phyloP scores from a whole-genome alignment of 2,888 invertebrate species.

The Bellardia bayeri region DNA sequence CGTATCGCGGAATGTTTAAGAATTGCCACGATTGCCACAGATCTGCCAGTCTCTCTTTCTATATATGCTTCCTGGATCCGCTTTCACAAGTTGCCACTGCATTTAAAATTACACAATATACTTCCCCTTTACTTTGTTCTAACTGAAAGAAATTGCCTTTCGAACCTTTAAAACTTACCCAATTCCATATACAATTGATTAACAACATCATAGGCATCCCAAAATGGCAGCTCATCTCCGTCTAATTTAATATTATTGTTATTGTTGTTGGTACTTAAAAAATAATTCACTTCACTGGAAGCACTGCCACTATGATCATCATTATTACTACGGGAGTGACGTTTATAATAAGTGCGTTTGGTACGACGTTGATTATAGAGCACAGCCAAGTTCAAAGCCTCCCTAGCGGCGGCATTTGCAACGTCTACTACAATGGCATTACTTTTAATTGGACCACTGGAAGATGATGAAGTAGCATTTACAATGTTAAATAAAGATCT shows the following conservation, averaged over 20 bases:
- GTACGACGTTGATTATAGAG: conserved; percentile 81
- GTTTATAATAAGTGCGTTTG: conserved; percentile 78
- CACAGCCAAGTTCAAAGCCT: conserved; percentile 79
- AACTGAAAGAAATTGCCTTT: too few species aligned
- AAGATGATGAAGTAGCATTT: conserved; percentile 54
- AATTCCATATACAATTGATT: conserved; percentile 94
- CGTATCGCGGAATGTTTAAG: too few species aligned
- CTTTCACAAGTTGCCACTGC: too few species aligned
- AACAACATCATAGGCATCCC: conserved; percentile 96
- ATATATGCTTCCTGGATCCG: too few species aligned
- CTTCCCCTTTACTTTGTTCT: too few species aligned
- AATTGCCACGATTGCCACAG: too few species aligned
- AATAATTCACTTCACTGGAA: conserved; percentile 75
- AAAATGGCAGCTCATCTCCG: conserved; percentile 87
- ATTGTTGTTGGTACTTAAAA: conserved; percentile 51
- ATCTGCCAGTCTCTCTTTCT: too few species aligned
- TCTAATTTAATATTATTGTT: conserved; percentile 71
- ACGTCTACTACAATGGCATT: conserved; percentile 58
- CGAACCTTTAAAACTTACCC: conserved; percentile 85
- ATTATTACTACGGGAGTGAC: conserved; percentile 78
- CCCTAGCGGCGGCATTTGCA: conserved; percentile 72
- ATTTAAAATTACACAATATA: too few species aligned
- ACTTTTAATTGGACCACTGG: conserved; percentile 63
- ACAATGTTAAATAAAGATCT: conserved; percentile 72
- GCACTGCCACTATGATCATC: conserved; percentile 72